Base-by-base conservation (phyloP, 1,140 invertebrate genomes). In the Stegodyphus dumicola region DNA sequence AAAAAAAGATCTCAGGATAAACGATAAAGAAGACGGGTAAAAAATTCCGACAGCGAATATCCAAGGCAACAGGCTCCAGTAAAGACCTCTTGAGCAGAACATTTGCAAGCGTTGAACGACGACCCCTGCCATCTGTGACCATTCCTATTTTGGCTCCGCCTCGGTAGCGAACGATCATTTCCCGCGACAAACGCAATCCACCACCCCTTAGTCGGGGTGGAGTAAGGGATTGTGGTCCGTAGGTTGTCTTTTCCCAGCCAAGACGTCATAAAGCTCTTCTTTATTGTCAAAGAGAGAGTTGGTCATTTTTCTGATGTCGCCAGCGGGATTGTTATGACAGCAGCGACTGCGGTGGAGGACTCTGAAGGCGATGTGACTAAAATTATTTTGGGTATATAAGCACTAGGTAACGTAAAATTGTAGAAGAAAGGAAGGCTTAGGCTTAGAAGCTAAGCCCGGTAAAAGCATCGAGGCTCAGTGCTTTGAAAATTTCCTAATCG, bases 251-350 rank as follows among this genome's bases (percentile, higher is more conserved):
- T 6, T 48, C 51, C 77, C 17, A 48, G 13, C 64, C 56, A 69
- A 78, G 66, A 69, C 64, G 65, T 78, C 77, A 69, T 78, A 78
- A 78, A 78, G 64, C 67, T 65, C 77, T 78, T 69, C 77, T 78
- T 78, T 78, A 78, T 54, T 56, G 77, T 67, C 66, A 78, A 65
- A 66, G 66, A 49, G 11, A 69, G 66, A 11, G 9, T 15, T 60
- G 9, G 15, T 9, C 56, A 15, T 60, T 15, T 60, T 60, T 60
- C 15, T 9, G 9, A 11, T 60, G 9, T 60, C 56, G 56, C 15
- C 1, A 11, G 56, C 9, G 15, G 15, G 56, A 60, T 60, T 9
- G 56, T 15, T 11, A 60, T 11, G 56, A 15, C 9, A 60, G 56
- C 33, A 33, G 33, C 33, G 33, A 33, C 33, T 33, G 33, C 33